These are phyloP conservation scores for Nemoura dubitans DNA, from an alignment of 2,888 invertebrate species.

Conservation along the genomic window DNA sequence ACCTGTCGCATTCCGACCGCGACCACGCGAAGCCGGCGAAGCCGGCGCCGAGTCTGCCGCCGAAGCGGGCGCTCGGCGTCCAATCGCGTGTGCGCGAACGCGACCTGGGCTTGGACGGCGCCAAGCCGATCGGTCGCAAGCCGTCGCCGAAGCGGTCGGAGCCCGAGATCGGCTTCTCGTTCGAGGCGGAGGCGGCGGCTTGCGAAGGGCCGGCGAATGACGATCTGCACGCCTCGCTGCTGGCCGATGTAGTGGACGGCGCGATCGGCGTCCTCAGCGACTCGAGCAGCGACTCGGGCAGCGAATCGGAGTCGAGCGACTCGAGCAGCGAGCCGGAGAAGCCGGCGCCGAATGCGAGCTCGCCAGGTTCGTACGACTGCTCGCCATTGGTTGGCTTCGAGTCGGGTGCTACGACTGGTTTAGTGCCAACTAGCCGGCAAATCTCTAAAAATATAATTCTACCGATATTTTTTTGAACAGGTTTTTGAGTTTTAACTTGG, in stretches of 20 bases:
- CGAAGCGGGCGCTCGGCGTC: not conserved
- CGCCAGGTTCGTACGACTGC: conserved; percentile 34
- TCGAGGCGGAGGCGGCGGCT: conserved; percentile 10
- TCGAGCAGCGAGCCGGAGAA: conserved; percentile 61
- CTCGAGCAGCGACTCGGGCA: conserved; percentile 61
- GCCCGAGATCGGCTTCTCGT: conserved; percentile 19
- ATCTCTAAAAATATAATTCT: too few relatives aligned
- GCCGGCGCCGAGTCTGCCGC: not conserved
- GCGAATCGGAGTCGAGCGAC: conserved; percentile 60
- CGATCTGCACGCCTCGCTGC: not conserved
- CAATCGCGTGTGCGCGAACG: not conserved
- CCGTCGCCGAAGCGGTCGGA: not conserved
- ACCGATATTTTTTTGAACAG: too few relatives aligned
- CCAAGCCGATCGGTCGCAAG: not conserved
- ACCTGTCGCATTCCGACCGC: not conserved
- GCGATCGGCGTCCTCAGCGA: conserved; percentile 61
- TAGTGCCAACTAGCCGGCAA: too few relatives aligned
- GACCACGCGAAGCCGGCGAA: not conserved
- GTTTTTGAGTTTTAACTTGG: too few relatives aligned
- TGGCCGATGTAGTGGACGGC: not conserved
- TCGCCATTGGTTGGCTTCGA: not conserved
- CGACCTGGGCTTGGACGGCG: not conserved
- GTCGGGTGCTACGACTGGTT: too few relatives aligned
- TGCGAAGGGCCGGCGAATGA: not conserved
- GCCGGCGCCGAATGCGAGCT: conserved; percentile 29